Evolutionary conservation across 2,888 invertebrate genomes (phyloP), one percentile per base, ranked within the genome.

Genomic region (Holacanthella duospinosa): DNA sequence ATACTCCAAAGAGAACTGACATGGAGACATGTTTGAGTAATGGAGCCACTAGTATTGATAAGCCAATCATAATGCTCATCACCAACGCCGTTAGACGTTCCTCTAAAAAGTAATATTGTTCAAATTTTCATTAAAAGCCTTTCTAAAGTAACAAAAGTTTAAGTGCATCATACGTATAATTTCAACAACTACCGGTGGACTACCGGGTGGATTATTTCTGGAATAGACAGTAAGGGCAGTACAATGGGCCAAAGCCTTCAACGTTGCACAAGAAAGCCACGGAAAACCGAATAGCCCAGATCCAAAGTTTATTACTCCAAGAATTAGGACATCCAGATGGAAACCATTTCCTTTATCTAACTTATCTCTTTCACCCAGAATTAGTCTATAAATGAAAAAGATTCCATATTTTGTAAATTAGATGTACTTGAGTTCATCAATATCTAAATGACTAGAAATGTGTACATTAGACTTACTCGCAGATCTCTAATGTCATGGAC

Each of bases 401-500:
- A n/a, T n/a, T n/a, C n/a, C n/a, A n/a, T n/a, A n/a, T n/a, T n/a
- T n/a, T n/a, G n/a, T n/a, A n/a, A n/a, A n/a, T n/a, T n/a, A n/a
- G n/a, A n/a, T n/a, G n/a, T n/a, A n/a, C n/a, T n/a, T n/a, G n/a
- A n/a, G n/a, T n/a, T n/a, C n/a, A n/a, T n/a, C n/a, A n/a, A n/a
- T n/a, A n/a, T n/a, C n/a, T 36, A 9, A 16, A 36, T 36, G 36
- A 36, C 36, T 36, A 36, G 36, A 6, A 36, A 9, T 36, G 36
- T n/a, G n/a, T n/a, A 36, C 36, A 36, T 36, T 36, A n/a, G 36
- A 82, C 88, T 84, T 82, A 92, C 88, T 95, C 93, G 62, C 93
- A 91, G 75, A 97, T 95, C 77, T 96, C 93, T 0, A 93, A 92
- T 79, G 97, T 96, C 88, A 97, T 91, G 79, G 95, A 97, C 62